Conservation (phyloP, 2,888 invertebrate species). For the Pelosia muscerda region DNA sequence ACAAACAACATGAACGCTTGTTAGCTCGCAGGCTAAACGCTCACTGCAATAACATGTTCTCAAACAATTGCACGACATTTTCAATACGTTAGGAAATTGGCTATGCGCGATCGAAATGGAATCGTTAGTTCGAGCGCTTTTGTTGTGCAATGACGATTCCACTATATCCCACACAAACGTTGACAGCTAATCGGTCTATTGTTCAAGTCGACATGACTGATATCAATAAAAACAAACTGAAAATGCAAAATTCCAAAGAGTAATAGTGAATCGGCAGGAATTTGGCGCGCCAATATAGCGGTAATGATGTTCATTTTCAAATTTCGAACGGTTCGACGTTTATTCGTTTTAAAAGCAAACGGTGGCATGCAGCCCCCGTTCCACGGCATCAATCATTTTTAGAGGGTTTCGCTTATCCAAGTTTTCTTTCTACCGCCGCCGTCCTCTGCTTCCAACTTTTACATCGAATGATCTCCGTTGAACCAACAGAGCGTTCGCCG, state of each 20-base stretch:
- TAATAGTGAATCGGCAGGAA: slow-evolving; percentile 74
- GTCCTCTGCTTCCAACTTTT: slow-evolving; percentile 80
- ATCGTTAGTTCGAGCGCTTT: slow-evolving; percentile 62
- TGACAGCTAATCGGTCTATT: slow-evolving; percentile 55
- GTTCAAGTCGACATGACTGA: slow-evolving; percentile 59
- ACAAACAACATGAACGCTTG: slow-evolving; percentile 77
- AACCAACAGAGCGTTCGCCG: slow-evolving; percentile 83
- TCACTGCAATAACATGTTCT: slow-evolving; percentile 81
- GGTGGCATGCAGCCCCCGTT: slow-evolving; percentile 70
- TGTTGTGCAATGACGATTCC: slow-evolving; percentile 62
- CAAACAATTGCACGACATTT: slow-evolving; percentile 80
- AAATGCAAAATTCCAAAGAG: slow-evolving; percentile 67
- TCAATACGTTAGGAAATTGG: slow-evolving; percentile 83
- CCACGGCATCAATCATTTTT: slow-evolving; percentile 86
- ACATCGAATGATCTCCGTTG: slow-evolving; percentile 85
- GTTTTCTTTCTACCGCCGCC: slow-evolving; percentile 82
- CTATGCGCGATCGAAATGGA: slow-evolving; percentile 69
- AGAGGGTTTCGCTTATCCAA: slow-evolving; percentile 87
- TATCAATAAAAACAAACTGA: slow-evolving; percentile 67
- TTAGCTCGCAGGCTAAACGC: slow-evolving; percentile 80
- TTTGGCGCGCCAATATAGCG: slow-evolving; percentile 71
- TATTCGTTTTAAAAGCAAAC: slow-evolving; percentile 82
- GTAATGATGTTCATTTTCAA: slow-evolving; percentile 84
- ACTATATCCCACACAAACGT: slow-evolving; percentile 47
- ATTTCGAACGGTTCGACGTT: slow-evolving; percentile 82